These are phyloP conservation scores for Emydura subglobosa DNA, from an alignment of 2,113 vertebrate genomes.

Conservation along the genomic window DNA sequence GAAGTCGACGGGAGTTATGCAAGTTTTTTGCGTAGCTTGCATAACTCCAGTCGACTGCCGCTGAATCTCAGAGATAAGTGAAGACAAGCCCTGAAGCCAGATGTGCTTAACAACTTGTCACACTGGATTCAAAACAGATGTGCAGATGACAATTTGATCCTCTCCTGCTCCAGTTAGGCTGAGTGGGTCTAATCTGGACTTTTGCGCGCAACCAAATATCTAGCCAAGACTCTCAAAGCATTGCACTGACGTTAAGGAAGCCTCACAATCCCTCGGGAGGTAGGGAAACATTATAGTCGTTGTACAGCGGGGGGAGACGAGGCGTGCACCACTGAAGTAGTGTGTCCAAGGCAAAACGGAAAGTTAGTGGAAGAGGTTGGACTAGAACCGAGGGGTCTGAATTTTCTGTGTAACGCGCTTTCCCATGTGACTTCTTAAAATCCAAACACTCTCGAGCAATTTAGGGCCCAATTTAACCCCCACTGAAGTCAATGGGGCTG, in stretches of 20 bases:
- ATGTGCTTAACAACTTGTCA: conserved; percentile 14
- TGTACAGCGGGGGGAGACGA: conserved; percentile 42
- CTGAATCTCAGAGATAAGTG: too few relatives aligned
- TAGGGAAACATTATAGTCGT: conserved; percentile 33
- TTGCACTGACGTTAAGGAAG: conserved; percentile 50
- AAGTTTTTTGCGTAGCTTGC: too few relatives aligned
- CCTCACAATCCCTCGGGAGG: conserved; percentile 52
- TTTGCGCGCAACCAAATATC: background rate
- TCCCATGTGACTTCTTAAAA: background rate
- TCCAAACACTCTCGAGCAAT: background rate
- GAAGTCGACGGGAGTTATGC: too few relatives aligned
- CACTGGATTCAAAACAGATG: conserved; percentile 65
- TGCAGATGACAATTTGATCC: conserved; percentile 64
- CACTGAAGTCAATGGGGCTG: background rate
- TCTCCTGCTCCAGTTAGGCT: conserved; percentile 33
- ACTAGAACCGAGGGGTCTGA: background rate
- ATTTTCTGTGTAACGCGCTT: conserved; percentile 29
- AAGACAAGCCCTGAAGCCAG: background rate
- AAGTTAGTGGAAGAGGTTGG: background rate
- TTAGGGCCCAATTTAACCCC: background rate
- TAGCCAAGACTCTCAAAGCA: conserved; percentile 63
- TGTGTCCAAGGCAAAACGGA: background rate
- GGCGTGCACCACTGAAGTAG: background rate
- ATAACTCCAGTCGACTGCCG: too few relatives aligned
- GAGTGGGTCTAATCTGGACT: conserved; percentile 68